These are phyloP conservation scores for Acronicta leporina DNA, from an alignment of 2,888 invertebrate genomes.

Conservation along the genomic window DNA sequence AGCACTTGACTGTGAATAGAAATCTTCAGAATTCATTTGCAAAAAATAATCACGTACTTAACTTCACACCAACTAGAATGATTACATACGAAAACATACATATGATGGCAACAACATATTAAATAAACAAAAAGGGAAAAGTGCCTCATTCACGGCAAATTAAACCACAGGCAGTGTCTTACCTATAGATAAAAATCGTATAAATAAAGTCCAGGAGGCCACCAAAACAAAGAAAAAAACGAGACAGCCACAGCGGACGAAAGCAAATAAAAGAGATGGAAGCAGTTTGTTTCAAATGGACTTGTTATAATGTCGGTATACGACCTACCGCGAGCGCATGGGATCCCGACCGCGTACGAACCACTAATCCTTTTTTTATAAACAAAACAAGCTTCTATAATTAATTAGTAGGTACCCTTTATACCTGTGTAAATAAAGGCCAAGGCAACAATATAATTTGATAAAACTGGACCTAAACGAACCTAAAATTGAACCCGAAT, in stretches of 20 bases:
- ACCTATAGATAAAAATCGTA: conserved; percentile 59
- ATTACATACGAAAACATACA: too few species aligned
- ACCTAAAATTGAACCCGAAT: not conserved
- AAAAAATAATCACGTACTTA: too few species aligned
- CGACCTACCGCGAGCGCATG: conserved; percentile 71
- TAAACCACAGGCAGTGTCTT: conserved; percentile 48
- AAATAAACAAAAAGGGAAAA: too few species aligned
- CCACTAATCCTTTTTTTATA: conserved; percentile 44
- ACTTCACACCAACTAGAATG: not conserved
- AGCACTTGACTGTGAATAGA: too few species aligned
- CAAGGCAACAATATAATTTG: not conserved
- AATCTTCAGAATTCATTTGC: too few species aligned
- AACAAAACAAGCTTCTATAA: conserved; percentile 31
- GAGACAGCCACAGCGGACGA: conserved; percentile 64
- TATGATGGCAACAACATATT: conserved; percentile 14
- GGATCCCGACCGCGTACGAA: conserved; percentile 39
- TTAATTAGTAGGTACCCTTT: conserved; percentile 34
- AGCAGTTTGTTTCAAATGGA: conserved; percentile 78
- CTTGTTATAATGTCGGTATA: conserved; percentile 73
- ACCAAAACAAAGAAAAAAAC: conserved; percentile 59
- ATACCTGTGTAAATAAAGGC: not conserved
- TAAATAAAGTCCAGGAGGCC: conserved; percentile 62
- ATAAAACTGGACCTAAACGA: not conserved
- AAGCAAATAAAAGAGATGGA: conserved; percentile 71
- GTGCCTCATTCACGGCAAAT: too few species aligned